Evolutionary conservation across 2,113 vertebrate genomes (phyloP).

Genomic region (Edolisoma coerulescens): DNA sequence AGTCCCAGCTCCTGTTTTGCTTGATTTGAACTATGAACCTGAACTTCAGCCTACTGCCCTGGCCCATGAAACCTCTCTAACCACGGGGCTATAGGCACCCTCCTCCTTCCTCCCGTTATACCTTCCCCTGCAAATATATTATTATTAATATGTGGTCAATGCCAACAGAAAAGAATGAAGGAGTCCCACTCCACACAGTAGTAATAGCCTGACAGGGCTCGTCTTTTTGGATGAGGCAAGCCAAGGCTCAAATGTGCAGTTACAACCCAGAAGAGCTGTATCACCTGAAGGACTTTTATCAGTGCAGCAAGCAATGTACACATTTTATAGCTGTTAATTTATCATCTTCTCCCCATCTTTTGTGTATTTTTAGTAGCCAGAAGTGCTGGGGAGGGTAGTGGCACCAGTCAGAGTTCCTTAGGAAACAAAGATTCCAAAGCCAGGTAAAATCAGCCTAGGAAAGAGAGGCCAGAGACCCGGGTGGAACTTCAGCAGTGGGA

Average conservation of each 20-base stretch:
- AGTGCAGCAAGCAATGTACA: neutral
- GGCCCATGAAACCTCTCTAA: neutral
- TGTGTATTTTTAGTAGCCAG: neutral
- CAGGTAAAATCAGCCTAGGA: neutral
- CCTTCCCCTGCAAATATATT: neutral
- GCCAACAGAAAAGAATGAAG: neutral
- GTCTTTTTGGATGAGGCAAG: neutral
- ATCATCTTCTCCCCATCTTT: neutral
- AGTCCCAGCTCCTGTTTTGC: neutral
- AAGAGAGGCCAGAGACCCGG: rapidly evolving
- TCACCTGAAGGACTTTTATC: neutral
- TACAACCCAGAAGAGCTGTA: neutral
- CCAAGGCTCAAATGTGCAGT: neutral
- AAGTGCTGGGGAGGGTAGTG: neutral
- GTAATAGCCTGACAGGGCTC: neutral
- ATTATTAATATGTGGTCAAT: neutral
- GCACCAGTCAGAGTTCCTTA: neutral
- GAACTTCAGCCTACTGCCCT: neutral
- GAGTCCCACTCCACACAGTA: neutral
- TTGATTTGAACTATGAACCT: neutral
- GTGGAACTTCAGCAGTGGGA: neutral
- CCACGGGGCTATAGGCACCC: neutral
- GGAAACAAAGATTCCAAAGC: neutral
- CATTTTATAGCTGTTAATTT: neutral
- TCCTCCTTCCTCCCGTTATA: neutral